Percentiles rank a stretch among this genome's conserved stretches.
Conservation (phyloP, 2,113 vertebrate species). For the Hymenochirus boettgeri region DNA sequence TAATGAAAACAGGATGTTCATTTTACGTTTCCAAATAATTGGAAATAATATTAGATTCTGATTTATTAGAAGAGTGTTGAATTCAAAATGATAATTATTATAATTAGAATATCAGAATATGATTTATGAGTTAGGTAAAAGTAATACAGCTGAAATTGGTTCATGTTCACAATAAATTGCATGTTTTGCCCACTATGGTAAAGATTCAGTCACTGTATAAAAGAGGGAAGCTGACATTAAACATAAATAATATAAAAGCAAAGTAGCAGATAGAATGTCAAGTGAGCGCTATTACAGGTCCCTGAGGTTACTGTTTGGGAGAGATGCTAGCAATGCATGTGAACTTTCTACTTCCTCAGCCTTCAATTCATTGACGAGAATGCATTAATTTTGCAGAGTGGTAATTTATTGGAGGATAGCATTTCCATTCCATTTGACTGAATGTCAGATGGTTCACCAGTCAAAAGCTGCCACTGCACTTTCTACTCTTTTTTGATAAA, state of each 20-base stretch:
- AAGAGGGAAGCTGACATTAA: neutral
- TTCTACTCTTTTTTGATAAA: neutral
- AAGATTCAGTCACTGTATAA: neutral
- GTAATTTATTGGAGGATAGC: constrained; percentile 1
- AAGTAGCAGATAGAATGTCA: constrained; percentile 3
- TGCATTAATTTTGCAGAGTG: neutral
- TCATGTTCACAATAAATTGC: constrained; percentile 4
- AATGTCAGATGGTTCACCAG: neutral
- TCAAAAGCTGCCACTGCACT: constrained; percentile 1
- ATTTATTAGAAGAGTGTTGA: neutral
- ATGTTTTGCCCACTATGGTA: neutral
- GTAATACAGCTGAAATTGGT: neutral
- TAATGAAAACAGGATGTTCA: neutral
- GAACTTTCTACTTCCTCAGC: neutral
- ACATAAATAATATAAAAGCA: neutral
- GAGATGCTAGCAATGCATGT: neutral
- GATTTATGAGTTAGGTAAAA: neutral
- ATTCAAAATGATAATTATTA: neutral
- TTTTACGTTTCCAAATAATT: neutral
- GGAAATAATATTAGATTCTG: neutral
- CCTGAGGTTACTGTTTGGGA: neutral
- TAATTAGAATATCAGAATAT: neutral
- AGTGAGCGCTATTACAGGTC: constrained; percentile 1
- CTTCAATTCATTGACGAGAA: constrained; percentile 1
- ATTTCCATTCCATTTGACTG: neutral